Base-by-base conservation (phyloP, 2,888 invertebrate species). In the Pseudolycoriella hygida region DNA sequence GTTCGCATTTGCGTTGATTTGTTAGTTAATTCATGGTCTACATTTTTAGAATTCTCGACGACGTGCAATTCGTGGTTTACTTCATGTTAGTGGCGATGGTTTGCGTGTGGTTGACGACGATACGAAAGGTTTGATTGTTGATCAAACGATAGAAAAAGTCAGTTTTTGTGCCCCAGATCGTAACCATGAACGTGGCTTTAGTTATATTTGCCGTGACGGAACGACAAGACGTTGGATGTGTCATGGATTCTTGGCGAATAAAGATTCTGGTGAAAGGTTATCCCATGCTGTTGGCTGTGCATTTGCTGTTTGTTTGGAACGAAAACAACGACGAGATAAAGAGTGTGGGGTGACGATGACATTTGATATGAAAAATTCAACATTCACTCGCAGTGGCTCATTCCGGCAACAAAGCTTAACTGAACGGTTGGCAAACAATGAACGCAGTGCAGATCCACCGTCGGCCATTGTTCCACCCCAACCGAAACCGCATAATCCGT, bases 101-200 rank as follows among this genome's bases (percentile, higher is more conserved):
- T 70, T 98, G 39, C 74, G 98, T 18, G 97, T 98, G 3, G 97
- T 98, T 2, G 98, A 98, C 64, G 97, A 97, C 58, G 94, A 97
- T 62, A 96, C 94, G 25, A 97, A 96, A 69, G 96, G 96, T 30
- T 75, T 98, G 51, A 90, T 99, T 53, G 96, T 98, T 32, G 98
- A 99, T 67, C 98, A 98, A 69, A 98, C 97, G 18, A 98, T 99
- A 50, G 98, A 98, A 67, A 98, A 99, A 67, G 97, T 99, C 3
- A 98, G 97, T n/a, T 99, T 99, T 67, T 99, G 98, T 68, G 97
- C 98, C 6, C 98, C 98, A 2, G 98, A 99, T 66, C 76, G 97
- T 49, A 93, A 92, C 64, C 90, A 96, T 60, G 96, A 97, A 58
- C 80, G 90, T 52, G 98, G 97, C 17, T 98, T 52, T 69, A 96